Evolutionary conservation across 1,140 invertebrate species (phyloP), one percentile per base, ranked within the genome.

Genomic region (Drosophila kohkoa): DNA sequence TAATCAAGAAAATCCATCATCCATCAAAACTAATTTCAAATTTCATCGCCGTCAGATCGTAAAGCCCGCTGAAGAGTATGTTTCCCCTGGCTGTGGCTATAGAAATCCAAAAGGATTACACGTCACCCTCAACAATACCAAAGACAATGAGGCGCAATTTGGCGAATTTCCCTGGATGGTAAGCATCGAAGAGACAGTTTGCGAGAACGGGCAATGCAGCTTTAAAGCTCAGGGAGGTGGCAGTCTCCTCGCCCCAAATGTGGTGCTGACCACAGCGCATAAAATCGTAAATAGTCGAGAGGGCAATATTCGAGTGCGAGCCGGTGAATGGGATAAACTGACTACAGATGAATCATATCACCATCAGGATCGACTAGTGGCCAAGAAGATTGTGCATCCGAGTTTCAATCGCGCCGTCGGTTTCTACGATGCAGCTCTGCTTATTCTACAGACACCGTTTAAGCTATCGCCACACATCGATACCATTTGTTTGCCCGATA

Each of bases 211-310:
- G 0, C 0, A 5, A 28, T 15, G 15, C 20, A 15, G 0, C 4
- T 3, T 7, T 5, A 8, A 1, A 1, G 5, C 3, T 1, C 6
- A 28, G 28, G 57, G 68, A 15, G 72, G 65, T 5, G 96, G 95
- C 0, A 96, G 95, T 0, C 95, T 96, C 0, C 90, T 96, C 1
- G 93, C 95, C 43, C 94, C 94, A 0, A 93, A 93, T 45, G 95
- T 95, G 0, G 94, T 96, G 0, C 86, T 96, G 15, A 96, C 96
- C 0, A 95, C 94, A 0, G 95, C 94, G 0, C 95, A 96, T 81
- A 94, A 94, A 63, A 57, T 70, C 82, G 35, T 59, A 81, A 95
- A 91, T 92, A 94, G 85, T 6, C 5, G 11, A 1, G 80, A 76
- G 6, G 4, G 0, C 1, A n/a, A 38, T n/a, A 10, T 52, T 4